Percentiles rank a stretch among this genome's conserved stretches.
These are phyloP conservation scores for Stigmatopora nigra DNA, from an alignment of 2,113 vertebrate genomes.

Conservation along the genomic window DNA sequence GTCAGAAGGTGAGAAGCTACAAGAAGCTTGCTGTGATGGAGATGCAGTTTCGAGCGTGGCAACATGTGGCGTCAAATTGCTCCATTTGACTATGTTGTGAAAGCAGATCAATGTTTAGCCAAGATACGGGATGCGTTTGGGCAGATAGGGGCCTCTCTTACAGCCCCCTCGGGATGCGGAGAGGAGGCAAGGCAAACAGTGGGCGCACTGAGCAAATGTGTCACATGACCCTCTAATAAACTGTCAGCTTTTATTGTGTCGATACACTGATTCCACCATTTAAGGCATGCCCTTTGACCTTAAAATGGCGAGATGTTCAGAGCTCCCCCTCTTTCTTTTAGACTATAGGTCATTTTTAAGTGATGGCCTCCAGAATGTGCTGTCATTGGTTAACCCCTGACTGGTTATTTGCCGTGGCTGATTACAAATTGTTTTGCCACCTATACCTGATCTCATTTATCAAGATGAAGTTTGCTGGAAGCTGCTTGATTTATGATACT, in stretches of 20 bases:
- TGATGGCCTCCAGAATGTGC: conserved; percentile 47
- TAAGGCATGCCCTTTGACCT: conserved; percentile 71
- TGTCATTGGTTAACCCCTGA: conserved; percentile 53
- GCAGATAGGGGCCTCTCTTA: conserved; percentile 53
- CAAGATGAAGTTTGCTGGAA: conserved; percentile 49
- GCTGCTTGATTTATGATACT: conserved; percentile 55
- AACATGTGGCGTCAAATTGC: conserved; percentile 16
- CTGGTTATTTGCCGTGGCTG: conserved; percentile 32
- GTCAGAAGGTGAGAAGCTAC: conserved; percentile 75
- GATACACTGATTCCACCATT: conserved; percentile 72
- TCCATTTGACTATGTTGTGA: conserved; percentile 38
- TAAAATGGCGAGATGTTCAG: conserved; percentile 43
- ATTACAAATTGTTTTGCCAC: conserved; percentile 30
- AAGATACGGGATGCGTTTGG: conserved; percentile 47
- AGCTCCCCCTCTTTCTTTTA: conserved; percentile 47
- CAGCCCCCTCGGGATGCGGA: conserved; percentile 57
- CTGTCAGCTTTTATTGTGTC: conserved; percentile 76
- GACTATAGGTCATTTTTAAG: conserved; percentile 60
- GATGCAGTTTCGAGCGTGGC: conserved; percentile 17
- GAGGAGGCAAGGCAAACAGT: conserved; percentile 53
- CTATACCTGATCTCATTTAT: conserved; percentile 39
- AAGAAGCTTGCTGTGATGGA: background rate
- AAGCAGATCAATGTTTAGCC: conserved; percentile 58
- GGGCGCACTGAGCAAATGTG: conserved; percentile 54
- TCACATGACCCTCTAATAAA: conserved; percentile 72